Conservation (phyloP, 2,113 vertebrate species). For the Ceuthmochares aereus region DNA sequence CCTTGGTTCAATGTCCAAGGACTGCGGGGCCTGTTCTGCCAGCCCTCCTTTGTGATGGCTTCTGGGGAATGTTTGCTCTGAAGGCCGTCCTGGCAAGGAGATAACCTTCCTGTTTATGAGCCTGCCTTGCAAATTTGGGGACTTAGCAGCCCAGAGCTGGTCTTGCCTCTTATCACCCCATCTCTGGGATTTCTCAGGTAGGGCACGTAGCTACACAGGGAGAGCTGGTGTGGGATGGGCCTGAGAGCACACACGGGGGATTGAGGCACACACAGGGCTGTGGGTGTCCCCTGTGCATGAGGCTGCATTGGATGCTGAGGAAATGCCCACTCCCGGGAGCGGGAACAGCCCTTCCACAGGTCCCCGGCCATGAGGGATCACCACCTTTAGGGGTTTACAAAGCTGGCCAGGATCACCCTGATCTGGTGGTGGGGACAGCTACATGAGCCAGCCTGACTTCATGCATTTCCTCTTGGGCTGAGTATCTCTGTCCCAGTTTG, state of each 20-base stretch:
- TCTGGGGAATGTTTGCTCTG: slow-evolving; percentile 56
- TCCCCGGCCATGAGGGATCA: background rate
- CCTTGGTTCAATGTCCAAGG: slow-evolving; percentile 60
- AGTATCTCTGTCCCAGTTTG: background rate
- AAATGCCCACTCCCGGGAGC: background rate
- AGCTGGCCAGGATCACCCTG: background rate
- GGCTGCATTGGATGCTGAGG: rapidly evolving
- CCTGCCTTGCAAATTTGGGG: slow-evolving; percentile 12
- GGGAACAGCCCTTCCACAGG: background rate
- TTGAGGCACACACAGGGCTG: rapidly evolving
- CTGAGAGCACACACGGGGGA: rapidly evolving
- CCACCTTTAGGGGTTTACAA: background rate
- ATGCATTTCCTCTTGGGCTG: background rate
- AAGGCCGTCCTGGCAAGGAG: slow-evolving; percentile 37
- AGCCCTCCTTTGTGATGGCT: slow-evolving; percentile 48
- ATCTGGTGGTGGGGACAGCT: background rate
- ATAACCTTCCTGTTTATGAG: slow-evolving; percentile 63
- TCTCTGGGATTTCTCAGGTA: background rate
- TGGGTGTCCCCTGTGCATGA: rapidly evolving
- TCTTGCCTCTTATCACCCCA: background rate
- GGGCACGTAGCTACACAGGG: background rate
- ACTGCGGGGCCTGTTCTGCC: slow-evolving; percentile 48
- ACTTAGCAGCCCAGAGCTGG: background rate
- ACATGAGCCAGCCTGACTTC: background rate
- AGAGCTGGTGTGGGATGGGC: background rate